A percentile compares a stretch with the other conserved stretches of the same genome.
Evolutionary conservation across 2,797 vertebrate species (phyloP).

Genomic region (Cossypha heuglini): DNA sequence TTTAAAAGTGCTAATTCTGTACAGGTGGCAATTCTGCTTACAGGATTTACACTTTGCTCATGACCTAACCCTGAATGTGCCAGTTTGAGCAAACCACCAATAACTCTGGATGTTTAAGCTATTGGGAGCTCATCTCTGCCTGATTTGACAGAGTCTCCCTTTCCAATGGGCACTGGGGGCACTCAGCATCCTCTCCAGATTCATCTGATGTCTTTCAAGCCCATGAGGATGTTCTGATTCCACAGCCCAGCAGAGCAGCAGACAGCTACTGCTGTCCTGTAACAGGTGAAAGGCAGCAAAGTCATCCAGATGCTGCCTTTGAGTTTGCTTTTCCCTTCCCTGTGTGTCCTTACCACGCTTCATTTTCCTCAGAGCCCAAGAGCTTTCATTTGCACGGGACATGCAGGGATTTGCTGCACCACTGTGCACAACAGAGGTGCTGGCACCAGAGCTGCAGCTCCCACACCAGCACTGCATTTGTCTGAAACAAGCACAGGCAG

Average conservation of each 20-base stretch:
- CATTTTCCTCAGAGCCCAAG: background rate
- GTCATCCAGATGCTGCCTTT: background rate
- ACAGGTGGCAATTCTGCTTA: background rate
- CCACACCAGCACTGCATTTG: background rate
- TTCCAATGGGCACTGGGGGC: background rate
- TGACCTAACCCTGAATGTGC: background rate
- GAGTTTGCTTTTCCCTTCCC: background rate
- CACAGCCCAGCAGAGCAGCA: background rate
- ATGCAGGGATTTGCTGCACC: background rate
- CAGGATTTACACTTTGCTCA: background rate
- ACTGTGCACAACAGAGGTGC: background rate
- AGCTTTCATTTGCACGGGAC: background rate
- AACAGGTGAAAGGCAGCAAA: background rate
- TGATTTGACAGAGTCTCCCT: background rate
- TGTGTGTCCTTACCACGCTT: rapidly evolving
- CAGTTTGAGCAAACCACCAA: background rate
- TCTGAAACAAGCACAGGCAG: conserved; percentile 33
- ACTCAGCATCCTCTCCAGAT: background rate
- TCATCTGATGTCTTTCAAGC: background rate
- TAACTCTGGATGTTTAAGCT: background rate
- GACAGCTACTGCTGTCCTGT: background rate
- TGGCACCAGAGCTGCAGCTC: background rate
- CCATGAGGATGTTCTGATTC: background rate
- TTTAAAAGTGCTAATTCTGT: background rate
- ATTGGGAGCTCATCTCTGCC: background rate